Conservation (phyloP, 2,888 invertebrate species). For the Plebejus anna region DNA sequence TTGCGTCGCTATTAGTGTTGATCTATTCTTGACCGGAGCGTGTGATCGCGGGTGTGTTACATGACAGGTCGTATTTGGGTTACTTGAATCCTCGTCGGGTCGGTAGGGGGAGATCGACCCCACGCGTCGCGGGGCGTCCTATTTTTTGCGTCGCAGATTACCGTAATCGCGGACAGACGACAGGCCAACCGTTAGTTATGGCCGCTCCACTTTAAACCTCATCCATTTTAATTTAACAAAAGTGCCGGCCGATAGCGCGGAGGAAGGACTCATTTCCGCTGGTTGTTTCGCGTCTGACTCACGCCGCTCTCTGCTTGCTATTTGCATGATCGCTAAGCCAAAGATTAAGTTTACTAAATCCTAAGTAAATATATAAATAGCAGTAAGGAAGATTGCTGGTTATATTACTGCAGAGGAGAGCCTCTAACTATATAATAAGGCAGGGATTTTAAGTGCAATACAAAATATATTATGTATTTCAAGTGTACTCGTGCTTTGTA, state of each 20-base stretch:
- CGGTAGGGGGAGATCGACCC: conserved; percentile 51
- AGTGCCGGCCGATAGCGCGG: conserved; percentile 76
- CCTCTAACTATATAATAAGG: neutral
- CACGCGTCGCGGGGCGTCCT: conserved; percentile 58
- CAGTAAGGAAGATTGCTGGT: neutral
- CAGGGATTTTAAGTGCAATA: too few species aligned
- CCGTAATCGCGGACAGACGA: conserved; percentile 60
- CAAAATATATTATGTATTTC: too few species aligned
- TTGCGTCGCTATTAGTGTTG: neutral
- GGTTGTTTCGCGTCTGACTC: conserved; percentile 51
- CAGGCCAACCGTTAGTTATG: conserved; percentile 73
- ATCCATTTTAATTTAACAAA: conserved; percentile 79
- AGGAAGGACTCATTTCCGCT: conserved; percentile 77
- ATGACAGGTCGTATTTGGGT: conserved; percentile 24
- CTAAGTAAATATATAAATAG: neutral
- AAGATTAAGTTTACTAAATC: neutral
- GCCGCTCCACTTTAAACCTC: conserved; percentile 77
- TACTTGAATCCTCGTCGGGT: conserved; percentile 12
- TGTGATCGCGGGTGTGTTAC: neutral
- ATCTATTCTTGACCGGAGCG: neutral
- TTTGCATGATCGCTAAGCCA: conserved; percentile 32
- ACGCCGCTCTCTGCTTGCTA: conserved; percentile 37
- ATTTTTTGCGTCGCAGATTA: conserved; percentile 59
- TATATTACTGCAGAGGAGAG: neutral
- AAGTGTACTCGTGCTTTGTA: too few species aligned